Evolutionary conservation across 2,888 invertebrate genomes (phyloP), one percentile per base, ranked within the genome.

Genomic region (Caenorhabditis becei): DNA sequence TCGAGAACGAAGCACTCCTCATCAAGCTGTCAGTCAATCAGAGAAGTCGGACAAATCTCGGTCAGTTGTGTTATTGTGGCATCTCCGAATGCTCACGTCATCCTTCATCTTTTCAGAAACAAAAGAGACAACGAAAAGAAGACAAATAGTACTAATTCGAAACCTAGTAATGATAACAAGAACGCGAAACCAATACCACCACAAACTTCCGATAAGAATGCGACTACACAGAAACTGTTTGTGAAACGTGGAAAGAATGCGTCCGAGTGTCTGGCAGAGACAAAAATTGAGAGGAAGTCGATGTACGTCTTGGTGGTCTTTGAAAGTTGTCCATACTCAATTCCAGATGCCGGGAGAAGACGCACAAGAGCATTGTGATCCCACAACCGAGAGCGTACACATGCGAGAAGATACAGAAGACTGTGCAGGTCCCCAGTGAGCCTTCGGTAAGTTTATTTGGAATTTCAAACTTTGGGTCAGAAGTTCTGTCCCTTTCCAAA

Each of bases 231-330:
- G 41, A 77, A 71, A 37, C 20, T 82, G 18, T 82, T 77, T 24
- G 49, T 82, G 35, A 82, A 82, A 67, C 61, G 77, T 35, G 77
- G 58, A 41, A 82, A 78, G 37, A 37, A 69, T 18, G 72, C 78
- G 8, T 35, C 72, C 5, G 83, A 85, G 41, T 85, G 84, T 62
- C 78, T 85, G n/a, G 84, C 84, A 5, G 83, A 85, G 51, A 80
- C 84, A 23, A 81, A 77, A 61, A 81, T 85, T 24, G 81, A 85
- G 56, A 77, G 78, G 72, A 83, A 83, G 54, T 79, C 83, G 20
- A 58, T 81, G 84, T 85, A 32, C 70, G 82, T 77, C n/a, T 28
- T 16, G 24, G 23, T 54, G 26, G 28, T 67, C 51, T 41, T 49
- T 16, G 56, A 47, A 53, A 26, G 35, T 37, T 65, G 24, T 63